Conservation (phyloP, 2,797 vertebrate genomes). For the Sebastes flavidus region DNA sequence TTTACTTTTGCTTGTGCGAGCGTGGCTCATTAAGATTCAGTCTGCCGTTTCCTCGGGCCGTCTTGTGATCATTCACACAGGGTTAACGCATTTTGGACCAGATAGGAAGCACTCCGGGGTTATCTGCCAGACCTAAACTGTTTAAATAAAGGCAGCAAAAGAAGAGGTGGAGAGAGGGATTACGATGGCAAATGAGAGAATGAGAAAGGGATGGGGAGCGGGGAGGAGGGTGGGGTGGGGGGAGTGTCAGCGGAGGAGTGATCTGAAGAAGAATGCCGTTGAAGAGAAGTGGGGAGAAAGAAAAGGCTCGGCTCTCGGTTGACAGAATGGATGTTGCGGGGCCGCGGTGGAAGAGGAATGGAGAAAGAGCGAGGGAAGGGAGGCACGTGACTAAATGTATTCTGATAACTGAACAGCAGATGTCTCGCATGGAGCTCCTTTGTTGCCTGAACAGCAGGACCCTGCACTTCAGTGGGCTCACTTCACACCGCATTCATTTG, state of each 20-base stretch:
- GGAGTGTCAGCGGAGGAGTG: constrained; percentile 57
- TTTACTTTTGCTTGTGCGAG: constrained; percentile 83
- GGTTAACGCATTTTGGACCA: constrained; percentile 72
- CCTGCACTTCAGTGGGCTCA: constrained; percentile 89
- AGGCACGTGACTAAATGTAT: constrained; percentile 89
- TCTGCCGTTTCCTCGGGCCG: constrained; percentile 79
- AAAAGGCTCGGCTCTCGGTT: constrained; percentile 59
- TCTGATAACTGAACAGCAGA: constrained; percentile 94
- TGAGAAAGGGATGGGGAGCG: constrained; percentile 45
- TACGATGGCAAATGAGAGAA: constrained; percentile 76
- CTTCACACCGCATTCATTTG: constrained; percentile 94
- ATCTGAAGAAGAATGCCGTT: constrained; percentile 75
- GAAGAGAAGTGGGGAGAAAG: constrained; percentile 63
- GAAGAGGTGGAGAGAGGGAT: constrained; percentile 75
- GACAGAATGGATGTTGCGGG: constrained; percentile 75
- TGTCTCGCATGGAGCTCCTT: constrained; percentile 91
- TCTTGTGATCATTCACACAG: constrained; percentile 78
- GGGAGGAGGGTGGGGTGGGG: not conserved
- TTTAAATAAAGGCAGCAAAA: constrained; percentile 75
- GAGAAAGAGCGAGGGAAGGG: constrained; percentile 71
- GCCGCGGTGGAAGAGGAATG: constrained; percentile 61
- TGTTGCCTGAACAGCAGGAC: constrained; percentile 94
- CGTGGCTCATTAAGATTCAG: constrained; percentile 84
- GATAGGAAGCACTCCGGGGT: constrained; percentile 78
- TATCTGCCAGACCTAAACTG: constrained; percentile 75